Conservation (phyloP, 2,888 invertebrate species). For the Cyclophora punctaria region DNA sequence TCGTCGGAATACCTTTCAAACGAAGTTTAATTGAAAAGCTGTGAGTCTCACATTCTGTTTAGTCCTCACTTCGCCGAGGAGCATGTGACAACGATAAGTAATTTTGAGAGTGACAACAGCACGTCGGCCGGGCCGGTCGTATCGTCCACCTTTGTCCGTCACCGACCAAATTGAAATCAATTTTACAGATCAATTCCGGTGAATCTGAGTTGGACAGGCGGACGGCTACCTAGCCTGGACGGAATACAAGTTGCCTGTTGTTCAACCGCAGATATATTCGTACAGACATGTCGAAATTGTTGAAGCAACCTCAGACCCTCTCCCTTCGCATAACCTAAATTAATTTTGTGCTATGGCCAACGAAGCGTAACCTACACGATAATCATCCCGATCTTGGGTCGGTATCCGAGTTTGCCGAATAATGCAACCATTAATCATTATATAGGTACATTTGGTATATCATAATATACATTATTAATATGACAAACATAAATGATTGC, state of each 20-base stretch:
- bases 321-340: slow-evolving; percentile 38
- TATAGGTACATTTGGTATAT: slow-evolving; percentile 15
- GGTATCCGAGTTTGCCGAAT: slow-evolving; percentile 38
- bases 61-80: neutral
- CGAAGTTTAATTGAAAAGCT: no score
- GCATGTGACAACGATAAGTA: neutral
- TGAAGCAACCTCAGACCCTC: slow-evolving; percentile 4
- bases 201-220: slow-evolving; percentile 30
- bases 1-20: no score
- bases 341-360: slow-evolving; percentile 63
- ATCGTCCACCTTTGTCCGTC: slow-evolving; percentile 35
- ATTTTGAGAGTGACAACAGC: slow-evolving; percentile 1
- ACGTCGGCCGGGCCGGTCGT: slow-evolving; percentile 3
- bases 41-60: no score
- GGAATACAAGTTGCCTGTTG: slow-evolving; percentile 44
- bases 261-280: slow-evolving; percentile 1
- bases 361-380: slow-evolving; percentile 54
- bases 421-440: slow-evolving; percentile 52
- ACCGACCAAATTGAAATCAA: slow-evolving; percentile 46
- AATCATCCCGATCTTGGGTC: slow-evolving; percentile 55
- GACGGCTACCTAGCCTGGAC: slow-evolving; percentile 35
- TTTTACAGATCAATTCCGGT: slow-evolving; percentile 48
- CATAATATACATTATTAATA: slow-evolving; percentile 30
- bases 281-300: no score
- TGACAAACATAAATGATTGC: slow-evolving; percentile 14